Evolutionary conservation across 2,113 vertebrate species (phyloP).

Genomic region (Lophura nycthemera): DNA sequence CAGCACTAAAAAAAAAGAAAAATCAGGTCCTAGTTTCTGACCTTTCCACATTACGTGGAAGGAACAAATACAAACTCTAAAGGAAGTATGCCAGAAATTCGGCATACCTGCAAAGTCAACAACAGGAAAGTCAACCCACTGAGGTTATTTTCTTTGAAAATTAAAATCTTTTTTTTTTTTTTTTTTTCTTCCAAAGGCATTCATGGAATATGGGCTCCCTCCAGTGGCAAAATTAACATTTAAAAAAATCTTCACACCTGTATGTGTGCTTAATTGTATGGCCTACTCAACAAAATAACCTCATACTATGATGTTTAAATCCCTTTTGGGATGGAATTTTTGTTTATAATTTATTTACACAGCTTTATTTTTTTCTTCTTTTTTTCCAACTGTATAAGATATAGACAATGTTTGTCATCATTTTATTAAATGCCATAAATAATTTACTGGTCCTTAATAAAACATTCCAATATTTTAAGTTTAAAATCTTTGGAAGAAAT

Average conservation of each 20-base stretch:
- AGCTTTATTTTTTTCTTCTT: neutral
- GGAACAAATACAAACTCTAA: neutral
- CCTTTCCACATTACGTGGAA: neutral
- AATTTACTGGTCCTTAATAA: neutral
- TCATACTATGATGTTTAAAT: neutral
- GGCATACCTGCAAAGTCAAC: neutral
- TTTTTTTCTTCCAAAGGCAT: neutral
- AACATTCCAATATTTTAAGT: neutral
- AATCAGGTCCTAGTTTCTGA: neutral
- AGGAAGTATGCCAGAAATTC: neutral
- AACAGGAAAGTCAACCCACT: neutral
- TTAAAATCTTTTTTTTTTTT: neutral
- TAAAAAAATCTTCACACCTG: constrained; percentile 20
- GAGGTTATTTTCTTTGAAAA: neutral
- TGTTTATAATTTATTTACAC: neutral
- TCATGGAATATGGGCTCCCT: constrained; percentile 78
- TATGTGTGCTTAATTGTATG: neutral
- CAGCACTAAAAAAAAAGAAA: neutral
- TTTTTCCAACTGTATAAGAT: neutral
- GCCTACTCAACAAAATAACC: neutral
- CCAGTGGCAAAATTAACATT: constrained; percentile 76
- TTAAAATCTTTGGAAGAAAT: too few species aligned
- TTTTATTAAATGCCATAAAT: neutral
- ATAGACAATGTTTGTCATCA: neutral
- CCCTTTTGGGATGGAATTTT: neutral